Percentiles rank a stretch among this genome's conserved stretches.
These are phyloP conservation scores for Homarus americanus DNA, from an alignment of 1,140 invertebrate species.

Conservation along the genomic window DNA sequence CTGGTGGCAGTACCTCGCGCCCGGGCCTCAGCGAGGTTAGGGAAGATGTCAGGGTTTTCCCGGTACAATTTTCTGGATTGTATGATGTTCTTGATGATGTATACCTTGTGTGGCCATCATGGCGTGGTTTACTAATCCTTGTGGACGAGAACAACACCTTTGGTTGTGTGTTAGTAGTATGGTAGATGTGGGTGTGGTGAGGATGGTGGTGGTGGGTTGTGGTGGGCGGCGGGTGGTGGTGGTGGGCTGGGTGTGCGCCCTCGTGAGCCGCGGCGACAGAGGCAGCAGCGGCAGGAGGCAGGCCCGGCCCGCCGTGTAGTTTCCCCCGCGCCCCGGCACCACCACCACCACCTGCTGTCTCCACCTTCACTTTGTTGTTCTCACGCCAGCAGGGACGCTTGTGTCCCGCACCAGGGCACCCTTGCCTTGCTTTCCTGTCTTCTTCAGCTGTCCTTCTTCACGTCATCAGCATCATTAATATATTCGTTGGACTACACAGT, in stretches of 20 bases:
- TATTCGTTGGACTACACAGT: constrained; percentile 11
- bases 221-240: background rate
- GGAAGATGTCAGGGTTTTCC: constrained; percentile 3
- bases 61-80: background rate
- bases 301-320: constrained; percentile 52
- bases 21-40: constrained; percentile 3
- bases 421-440: constrained; percentile 50
- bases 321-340: constrained; percentile 61
- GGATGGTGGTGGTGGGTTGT: background rate
- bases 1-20: constrained; percentile 11
- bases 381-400: constrained; percentile 51
- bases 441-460: constrained; percentile 30
- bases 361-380: constrained; percentile 63
- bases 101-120: background rate
- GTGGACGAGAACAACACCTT: too few relatives aligned
- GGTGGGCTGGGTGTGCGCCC: background rate
- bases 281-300: constrained; percentile 51
- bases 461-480: constrained; percentile 36
- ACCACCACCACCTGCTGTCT: constrained; percentile 60
- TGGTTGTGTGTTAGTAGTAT: too few relatives aligned
- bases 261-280: constrained; percentile 39
- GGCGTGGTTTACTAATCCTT: background rate
- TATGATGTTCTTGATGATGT: background rate
- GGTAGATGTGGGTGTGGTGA: background rate
- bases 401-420: background rate